Evolutionary conservation across 2,888 invertebrate genomes (phyloP), one percentile per base, ranked within the genome.

Genomic region (Noctuana brunneofusca): DNA sequence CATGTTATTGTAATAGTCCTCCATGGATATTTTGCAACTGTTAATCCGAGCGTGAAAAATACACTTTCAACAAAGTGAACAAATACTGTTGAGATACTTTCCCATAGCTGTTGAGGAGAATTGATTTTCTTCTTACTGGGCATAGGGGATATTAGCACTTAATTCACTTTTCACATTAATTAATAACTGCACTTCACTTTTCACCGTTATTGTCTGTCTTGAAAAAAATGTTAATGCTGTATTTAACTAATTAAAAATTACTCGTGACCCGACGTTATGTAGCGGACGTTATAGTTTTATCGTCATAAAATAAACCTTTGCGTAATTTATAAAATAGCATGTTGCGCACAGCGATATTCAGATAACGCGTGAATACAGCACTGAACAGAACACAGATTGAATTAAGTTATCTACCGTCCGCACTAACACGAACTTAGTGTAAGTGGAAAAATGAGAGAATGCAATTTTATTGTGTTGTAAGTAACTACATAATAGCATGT

Each of bases 11-110:
- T 68, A 30, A 96, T 93, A 70, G 94, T 94, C 74, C 82, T 91
- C 87, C 92, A 91, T 59, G 95, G 95, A 72, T 93, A 81, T 55
- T 74, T 84, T 18, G 94, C 95, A 56, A 95, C 92, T 63, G 82
- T 75, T 12, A 93, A 83, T 54, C 96, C 96, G 69, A 95, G 92
- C 62, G 93, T 93, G 73, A 79, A 92, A 78, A 92, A 92, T 67
- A 87, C 71, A 63, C 73, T 79, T 74, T 92, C 91, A 43, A 89
- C 87, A 68, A 85, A 79, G 69, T 86, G 75, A 41, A 92, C 92
- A 65, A 89, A 84, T 64, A 78, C 79, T 55, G 87, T 86, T 24
- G 92, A 86, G 56, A 83, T 69, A 62, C 74, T 75, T 72, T 90
- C 89, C 92, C 92, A 92, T 74, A 89, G 63, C 63, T 82, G 75